A percentile compares a stretch with the other conserved stretches of the same genome.
These are phyloP conservation scores for Teleopsis dalmanni DNA, from an alignment of 1,140 invertebrate genomes.

Conservation along the genomic window DNA sequence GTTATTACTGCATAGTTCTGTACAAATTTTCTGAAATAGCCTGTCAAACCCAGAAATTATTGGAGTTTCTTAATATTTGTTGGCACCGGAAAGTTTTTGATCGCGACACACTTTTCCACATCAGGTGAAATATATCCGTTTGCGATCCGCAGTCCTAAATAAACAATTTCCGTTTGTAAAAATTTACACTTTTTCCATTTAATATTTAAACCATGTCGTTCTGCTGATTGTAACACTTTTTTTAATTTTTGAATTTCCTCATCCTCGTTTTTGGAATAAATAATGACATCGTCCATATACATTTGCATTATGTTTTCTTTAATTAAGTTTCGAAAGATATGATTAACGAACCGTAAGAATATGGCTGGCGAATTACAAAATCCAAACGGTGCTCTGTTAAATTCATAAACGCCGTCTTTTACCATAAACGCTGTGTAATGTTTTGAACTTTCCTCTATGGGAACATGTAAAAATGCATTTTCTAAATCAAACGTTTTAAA, in stretches of 20 bases:
- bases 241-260: constrained; percentile 9
- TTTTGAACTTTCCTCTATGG: too few relatives aligned
- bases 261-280: constrained; percentile 5
- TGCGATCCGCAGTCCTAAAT: constrained; percentile 21
- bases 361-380: too few relatives aligned
- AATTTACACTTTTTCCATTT: constrained; percentile 14
- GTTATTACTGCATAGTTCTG: constrained; percentile 6
- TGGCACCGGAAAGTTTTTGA: constrained; percentile 22
- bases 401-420: too few relatives aligned
- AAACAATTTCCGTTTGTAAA: constrained; percentile 6
- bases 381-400: too few relatives aligned
- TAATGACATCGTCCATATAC: constrained; percentile 18
- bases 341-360: too few relatives aligned
- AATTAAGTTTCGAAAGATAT: constrained; percentile 9
- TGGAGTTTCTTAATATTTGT: constrained; percentile 2
- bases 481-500: too few relatives aligned
- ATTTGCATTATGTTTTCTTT: constrained; percentile 9
- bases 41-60: constrained; percentile 3
- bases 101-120: constrained; percentile 19
- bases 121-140: constrained; percentile 22
- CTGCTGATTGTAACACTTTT: constrained; percentile 4
- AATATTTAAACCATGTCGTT: constrained; percentile 6
- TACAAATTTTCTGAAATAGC: constrained; percentile 10
- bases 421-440: too few relatives aligned
- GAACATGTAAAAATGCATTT: too few relatives aligned